These are phyloP conservation scores for Pollenia labialis DNA, from an alignment of 2,888 invertebrate species.

Conservation along the genomic window DNA sequence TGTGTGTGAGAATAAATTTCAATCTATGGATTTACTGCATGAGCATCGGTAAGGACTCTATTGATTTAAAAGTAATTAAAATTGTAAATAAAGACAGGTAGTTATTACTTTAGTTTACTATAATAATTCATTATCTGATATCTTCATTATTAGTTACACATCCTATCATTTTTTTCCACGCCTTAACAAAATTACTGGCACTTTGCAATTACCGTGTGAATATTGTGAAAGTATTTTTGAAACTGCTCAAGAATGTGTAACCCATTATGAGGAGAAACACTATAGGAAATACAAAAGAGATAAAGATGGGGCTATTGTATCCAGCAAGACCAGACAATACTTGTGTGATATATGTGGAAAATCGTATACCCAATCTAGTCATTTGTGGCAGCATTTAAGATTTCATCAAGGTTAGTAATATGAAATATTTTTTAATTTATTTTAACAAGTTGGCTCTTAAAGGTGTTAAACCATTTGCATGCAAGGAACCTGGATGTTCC, in stretches of 20 bases:
- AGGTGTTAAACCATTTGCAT: conserved; percentile 88
- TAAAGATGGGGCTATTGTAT: conserved; percentile 78
- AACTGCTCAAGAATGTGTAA: conserved; percentile 81
- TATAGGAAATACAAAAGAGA: conserved; percentile 84
- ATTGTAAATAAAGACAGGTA: too few species aligned
- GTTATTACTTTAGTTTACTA: too few species aligned
- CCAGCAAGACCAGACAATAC: conserved; percentile 83
- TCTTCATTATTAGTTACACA: conserved; percentile 77
- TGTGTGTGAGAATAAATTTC: conserved; percentile 82
- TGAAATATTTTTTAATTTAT: conserved; percentile 10
- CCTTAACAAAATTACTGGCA: conserved; percentile 74
- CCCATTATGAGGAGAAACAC: conserved; percentile 86
- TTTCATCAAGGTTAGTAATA: conserved; percentile 86
- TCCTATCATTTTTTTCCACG: conserved; percentile 83
- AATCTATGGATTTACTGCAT: conserved; percentile 81
- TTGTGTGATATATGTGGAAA: conserved; percentile 87
- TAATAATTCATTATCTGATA: not conserved
- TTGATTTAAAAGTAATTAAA: too few species aligned
- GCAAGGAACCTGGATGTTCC: conserved; percentile 86
- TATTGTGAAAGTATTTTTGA: conserved; percentile 81
- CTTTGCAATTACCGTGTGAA: conserved; percentile 81
- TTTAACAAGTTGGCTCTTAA: not conserved
- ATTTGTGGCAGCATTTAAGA: conserved; percentile 88
- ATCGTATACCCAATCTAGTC: conserved; percentile 87
- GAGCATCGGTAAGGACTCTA: conserved; percentile 81